A percentile compares a stretch with the other conserved stretches of the same genome.
Evolutionary conservation across 2,113 vertebrate species (phyloP).

Genomic region (Chroicocephalus ridibundus): DNA sequence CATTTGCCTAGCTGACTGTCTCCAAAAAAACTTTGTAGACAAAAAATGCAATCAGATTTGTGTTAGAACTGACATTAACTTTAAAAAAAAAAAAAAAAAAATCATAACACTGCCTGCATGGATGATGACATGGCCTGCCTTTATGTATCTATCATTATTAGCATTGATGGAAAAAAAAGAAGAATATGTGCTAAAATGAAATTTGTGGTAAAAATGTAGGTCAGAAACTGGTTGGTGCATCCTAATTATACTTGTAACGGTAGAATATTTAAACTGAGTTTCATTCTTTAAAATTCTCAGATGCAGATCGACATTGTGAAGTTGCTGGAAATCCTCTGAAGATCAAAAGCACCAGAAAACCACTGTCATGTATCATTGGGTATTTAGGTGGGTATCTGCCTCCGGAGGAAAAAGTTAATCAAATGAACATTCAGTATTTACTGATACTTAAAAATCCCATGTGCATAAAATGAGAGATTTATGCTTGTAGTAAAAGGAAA

Average conservation of each 20-base stretch:
- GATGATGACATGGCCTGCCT: background rate
- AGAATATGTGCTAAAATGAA: background rate
- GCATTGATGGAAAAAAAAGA: background rate
- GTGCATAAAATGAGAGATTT: background rate
- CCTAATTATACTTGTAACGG: background rate
- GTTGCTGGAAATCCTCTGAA: slow-evolving; percentile 87
- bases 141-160: background rate
- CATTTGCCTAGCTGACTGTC: background rate
- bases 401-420: background rate
- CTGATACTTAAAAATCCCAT: background rate
- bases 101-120: background rate
- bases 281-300: slow-evolving; percentile 77
- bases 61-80: background rate
- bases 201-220: background rate
- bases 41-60: background rate
- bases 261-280: slow-evolving; percentile 2
- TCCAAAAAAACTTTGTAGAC: background rate
- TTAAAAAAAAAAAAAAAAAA: background rate
- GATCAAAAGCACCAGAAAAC: slow-evolving; percentile 89
- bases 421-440: background rate
- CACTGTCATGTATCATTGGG: slow-evolving; percentile 92
- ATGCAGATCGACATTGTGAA: slow-evolving; percentile 90
- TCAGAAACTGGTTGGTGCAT: background rate
- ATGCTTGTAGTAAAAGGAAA: background rate
- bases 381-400: slow-evolving; percentile 87